These are phyloP conservation scores for Brachirus orientalis DNA, from an alignment of 2,113 vertebrate species.

Conservation along the genomic window DNA sequence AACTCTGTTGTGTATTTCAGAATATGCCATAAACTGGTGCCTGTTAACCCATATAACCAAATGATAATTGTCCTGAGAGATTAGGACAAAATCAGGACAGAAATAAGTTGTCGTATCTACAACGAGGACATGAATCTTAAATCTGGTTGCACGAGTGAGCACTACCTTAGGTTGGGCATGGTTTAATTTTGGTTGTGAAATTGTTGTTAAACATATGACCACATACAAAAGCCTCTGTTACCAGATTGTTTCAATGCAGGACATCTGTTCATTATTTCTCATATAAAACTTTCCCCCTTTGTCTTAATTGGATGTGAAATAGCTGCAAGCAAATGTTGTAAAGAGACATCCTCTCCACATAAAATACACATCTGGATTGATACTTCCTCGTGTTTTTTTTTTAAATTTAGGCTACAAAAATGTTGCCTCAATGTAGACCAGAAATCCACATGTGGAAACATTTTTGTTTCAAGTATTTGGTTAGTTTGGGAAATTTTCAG, in stretches of 20 bases:
- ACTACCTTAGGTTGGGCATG: too few species aligned
- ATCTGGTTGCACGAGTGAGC: too few species aligned
- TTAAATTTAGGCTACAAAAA: neutral
- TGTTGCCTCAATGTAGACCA: neutral
- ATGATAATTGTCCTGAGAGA: neutral
- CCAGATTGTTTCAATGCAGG: neutral
- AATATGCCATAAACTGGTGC: neutral
- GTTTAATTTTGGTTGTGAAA: too few species aligned
- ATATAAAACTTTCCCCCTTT: neutral
- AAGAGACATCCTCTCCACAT: neutral
- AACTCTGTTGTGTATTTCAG: neutral
- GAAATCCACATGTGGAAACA: neutral
- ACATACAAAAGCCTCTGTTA: neutral
- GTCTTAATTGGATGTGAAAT: neutral
- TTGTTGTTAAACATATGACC: neutral
- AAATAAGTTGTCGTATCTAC: too few species aligned
- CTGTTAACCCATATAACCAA: neutral
- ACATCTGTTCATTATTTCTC: slow-evolving; percentile 1
- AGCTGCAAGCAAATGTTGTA: neutral
- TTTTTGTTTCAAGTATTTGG: neutral
- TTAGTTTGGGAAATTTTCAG: neutral
- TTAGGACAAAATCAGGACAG: too few species aligned
- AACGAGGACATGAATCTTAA: too few species aligned
- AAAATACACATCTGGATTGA: neutral
- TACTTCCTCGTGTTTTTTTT: neutral